Conservation (phyloP, 2,797 vertebrate genomes). For the Aplochiton taeniatus region DNA sequence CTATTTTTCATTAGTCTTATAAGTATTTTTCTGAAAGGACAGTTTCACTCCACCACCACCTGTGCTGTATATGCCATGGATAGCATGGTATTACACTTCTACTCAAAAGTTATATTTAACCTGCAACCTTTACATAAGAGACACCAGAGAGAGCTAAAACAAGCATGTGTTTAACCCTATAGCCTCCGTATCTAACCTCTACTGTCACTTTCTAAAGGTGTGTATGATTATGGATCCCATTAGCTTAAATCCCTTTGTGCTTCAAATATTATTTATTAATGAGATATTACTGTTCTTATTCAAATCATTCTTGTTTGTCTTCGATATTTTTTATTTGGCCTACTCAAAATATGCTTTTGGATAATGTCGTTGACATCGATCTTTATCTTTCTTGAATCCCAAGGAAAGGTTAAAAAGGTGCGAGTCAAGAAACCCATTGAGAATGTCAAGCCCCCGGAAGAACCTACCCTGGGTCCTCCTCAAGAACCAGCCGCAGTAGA, state of each 20-base stretch:
- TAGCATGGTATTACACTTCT: slow-evolving; percentile 20
- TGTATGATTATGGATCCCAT: too few relatives aligned
- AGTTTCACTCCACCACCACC: not conserved
- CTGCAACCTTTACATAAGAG: not conserved
- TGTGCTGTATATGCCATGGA: slow-evolving; percentile 5
- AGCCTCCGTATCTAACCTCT: too few relatives aligned
- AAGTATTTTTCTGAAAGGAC: too few relatives aligned
- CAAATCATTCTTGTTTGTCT: not conserved
- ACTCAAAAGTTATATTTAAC: slow-evolving; percentile 26
- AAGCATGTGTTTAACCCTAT: not conserved
- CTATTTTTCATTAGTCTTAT: too few relatives aligned
- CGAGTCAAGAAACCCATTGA: not conserved
- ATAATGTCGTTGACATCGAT: not conserved
- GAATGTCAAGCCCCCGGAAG: not conserved
- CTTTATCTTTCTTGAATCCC: not conserved
- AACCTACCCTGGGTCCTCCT: not conserved
- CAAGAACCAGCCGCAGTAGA: too few relatives aligned
- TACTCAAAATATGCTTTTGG: not conserved
- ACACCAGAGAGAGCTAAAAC: slow-evolving; percentile 2
- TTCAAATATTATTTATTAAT: too few relatives aligned
- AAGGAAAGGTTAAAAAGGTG: not conserved
- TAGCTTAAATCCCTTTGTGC: too few relatives aligned
- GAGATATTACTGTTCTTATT: too few relatives aligned
- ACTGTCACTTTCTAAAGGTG: too few relatives aligned
- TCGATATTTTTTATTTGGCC: not conserved